A percentile compares a stretch with the other conserved stretches of the same genome.
Conservation (phyloP, 2,888 invertebrate genomes). For the Hetaerina titia region DNA sequence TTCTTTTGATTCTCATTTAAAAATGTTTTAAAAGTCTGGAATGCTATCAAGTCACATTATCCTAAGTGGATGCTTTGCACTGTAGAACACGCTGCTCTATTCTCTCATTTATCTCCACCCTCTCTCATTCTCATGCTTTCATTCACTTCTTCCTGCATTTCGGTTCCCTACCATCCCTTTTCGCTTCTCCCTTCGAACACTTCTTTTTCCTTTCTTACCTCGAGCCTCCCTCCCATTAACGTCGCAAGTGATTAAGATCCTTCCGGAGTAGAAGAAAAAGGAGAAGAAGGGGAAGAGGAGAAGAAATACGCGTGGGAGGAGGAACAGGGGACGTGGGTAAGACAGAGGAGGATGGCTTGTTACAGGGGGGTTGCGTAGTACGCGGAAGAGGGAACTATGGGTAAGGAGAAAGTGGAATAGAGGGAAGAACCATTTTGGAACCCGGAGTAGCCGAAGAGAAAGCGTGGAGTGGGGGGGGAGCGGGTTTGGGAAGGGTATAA, state of each 20-base stretch:
- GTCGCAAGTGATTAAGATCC: constrained; percentile 52
- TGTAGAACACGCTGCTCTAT: neutral
- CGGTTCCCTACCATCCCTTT: neutral
- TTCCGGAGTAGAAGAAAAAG: neutral
- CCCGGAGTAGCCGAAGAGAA: neutral
- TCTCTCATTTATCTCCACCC: neutral
- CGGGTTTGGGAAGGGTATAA: neutral
- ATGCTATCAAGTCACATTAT: too few relatives aligned
- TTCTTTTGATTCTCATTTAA: too few relatives aligned
- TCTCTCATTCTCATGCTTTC: neutral
- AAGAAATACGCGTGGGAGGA: neutral
- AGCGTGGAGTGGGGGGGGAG: neutral
- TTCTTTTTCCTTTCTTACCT: neutral
- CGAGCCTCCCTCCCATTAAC: constrained; percentile 34
- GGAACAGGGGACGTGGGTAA: neutral
- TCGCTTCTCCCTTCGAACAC: neutral
- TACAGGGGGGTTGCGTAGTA: neutral
- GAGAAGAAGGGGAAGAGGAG: neutral
- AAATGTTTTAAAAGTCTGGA: too few relatives aligned
- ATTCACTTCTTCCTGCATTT: neutral
- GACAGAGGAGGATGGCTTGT: neutral
- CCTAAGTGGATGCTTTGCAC: too few relatives aligned
- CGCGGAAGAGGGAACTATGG: too few relatives aligned
- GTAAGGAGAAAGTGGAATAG: neutral
- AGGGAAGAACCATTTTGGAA: neutral